Base-by-base conservation (phyloP, 1,140 invertebrate genomes). In the Halesus radiatus region DNA sequence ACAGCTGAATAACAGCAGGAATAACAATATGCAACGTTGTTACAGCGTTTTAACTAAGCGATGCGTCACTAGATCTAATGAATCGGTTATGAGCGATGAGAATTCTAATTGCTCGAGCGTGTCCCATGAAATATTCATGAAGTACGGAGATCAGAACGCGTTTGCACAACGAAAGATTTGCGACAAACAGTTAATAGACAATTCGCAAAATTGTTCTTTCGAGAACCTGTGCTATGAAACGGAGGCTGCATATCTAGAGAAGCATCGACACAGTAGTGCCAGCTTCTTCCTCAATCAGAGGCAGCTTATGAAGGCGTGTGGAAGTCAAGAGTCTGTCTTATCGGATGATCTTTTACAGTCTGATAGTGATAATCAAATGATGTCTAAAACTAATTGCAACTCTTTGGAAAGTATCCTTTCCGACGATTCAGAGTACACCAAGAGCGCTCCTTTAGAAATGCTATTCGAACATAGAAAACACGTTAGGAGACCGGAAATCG, bases 381-480 rank as follows among this genome's bases (percentile, higher is more conserved):
- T 91, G 80, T 91, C 91, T 15, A 87, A 88, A 78, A 90, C 88
- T 3, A 90, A 92, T 60, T 94, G 93, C 84, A 93, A 94, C 85
- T 95, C 94, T 68, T 89, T 95, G 83, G 95, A 95, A 85, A 95
- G 94, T 83, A 92, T 96, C 45, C 85, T 95, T 3, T 95, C 94
- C 0, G 94, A 95, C 86, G 94, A 95, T 76, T 95, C 94, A 1
- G 93, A 94, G 84, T 90, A 93, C 82, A 94, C 94, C 13, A 95
- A 95, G 86, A 94, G 93, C 54, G 94, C 94, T 1, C 94, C 94
- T 0, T 85, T 95, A 26, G 94, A 94, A 87, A 92, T 93, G 87
- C 85, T 94, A 1, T 94, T 94, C 75, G 91, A 92, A 83, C 88
- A 89, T 45, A 86, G 84, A 53, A 86, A 84, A 64, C 84, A 82